A percentile compares a stretch with the other conserved stretches of the same genome.
phyloP scores from a whole-genome alignment of 2,113 vertebrate genomes.

The Nettapus auritus region DNA sequence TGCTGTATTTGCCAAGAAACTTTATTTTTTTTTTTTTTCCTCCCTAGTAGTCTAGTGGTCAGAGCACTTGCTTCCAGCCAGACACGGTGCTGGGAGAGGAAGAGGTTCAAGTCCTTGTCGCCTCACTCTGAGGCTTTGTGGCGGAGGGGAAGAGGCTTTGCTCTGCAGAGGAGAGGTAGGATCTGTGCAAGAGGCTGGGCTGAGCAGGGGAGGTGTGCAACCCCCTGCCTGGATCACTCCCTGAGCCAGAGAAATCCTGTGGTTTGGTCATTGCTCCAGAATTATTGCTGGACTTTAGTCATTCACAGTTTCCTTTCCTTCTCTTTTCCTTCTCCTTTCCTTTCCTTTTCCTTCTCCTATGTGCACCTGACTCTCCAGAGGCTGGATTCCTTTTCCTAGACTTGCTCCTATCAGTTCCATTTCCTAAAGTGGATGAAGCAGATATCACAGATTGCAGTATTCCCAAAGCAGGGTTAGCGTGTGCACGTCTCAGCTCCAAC shows the following conservation, averaged over 20 bases:
- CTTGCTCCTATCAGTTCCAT: not conserved
- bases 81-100: not conserved
- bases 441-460: not conserved
- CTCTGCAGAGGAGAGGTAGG: not conserved
- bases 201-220: not conserved
- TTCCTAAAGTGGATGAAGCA: conserved; percentile 3
- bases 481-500: not conserved
- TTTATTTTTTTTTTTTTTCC: not conserved
- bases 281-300: not conserved
- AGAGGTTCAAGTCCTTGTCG: not conserved
- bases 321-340: not conserved
- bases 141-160: not conserved
- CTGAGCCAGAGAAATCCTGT: not conserved
- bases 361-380: not conserved
- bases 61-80: not conserved
- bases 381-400: conserved; percentile 5
- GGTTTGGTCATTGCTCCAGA: not conserved
- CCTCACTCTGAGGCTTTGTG: not conserved
- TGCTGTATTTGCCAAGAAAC: not conserved
- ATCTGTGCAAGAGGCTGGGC: not conserved
- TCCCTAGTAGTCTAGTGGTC: not conserved
- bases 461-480: not conserved
- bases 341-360: not conserved
- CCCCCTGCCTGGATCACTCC: not conserved
- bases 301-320: not conserved